Percentiles rank a stretch among this genome's conserved stretches.
Evolutionary conservation across 2,113 vertebrate species (phyloP).

Genomic region (Odobenus rosmarus): DNA sequence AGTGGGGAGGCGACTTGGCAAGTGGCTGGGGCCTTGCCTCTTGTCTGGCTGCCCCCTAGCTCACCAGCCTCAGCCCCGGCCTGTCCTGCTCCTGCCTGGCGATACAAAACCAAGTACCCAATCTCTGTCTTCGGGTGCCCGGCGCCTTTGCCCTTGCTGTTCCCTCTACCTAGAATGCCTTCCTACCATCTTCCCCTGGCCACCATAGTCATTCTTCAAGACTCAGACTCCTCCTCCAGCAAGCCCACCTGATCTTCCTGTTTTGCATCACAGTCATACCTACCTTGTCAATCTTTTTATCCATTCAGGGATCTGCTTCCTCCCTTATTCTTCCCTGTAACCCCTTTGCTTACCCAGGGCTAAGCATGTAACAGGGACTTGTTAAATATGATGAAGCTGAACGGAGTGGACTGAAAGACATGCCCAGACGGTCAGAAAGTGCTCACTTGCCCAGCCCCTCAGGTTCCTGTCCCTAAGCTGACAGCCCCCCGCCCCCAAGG

Average conservation of each 20-base stretch:
- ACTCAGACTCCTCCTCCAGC: background rate
- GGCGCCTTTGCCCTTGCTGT: background rate
- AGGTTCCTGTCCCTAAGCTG: background rate
- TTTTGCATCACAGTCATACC: background rate
- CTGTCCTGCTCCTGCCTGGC: background rate
- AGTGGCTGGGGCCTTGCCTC: background rate
- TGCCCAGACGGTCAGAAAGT: background rate
- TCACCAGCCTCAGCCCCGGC: background rate
- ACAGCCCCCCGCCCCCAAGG: background rate
- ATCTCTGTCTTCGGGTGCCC: background rate
- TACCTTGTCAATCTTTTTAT: background rate
- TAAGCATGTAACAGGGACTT: background rate
- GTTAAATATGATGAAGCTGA: background rate
- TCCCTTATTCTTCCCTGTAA: background rate
- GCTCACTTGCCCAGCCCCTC: background rate
- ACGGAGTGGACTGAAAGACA: background rate
- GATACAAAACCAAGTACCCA: background rate
- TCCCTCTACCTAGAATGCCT: background rate
- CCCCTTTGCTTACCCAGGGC: background rate
- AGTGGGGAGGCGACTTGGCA: too few species aligned
- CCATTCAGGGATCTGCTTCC: background rate
- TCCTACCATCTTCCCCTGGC: background rate
- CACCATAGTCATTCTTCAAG: background rate
- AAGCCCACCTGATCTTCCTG: background rate
- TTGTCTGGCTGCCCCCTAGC: background rate